A percentile compares a stretch with the other conserved stretches of the same genome.
Conservation (phyloP, 1,140 invertebrate genomes). For the Paraescarpia echinospica region DNA sequence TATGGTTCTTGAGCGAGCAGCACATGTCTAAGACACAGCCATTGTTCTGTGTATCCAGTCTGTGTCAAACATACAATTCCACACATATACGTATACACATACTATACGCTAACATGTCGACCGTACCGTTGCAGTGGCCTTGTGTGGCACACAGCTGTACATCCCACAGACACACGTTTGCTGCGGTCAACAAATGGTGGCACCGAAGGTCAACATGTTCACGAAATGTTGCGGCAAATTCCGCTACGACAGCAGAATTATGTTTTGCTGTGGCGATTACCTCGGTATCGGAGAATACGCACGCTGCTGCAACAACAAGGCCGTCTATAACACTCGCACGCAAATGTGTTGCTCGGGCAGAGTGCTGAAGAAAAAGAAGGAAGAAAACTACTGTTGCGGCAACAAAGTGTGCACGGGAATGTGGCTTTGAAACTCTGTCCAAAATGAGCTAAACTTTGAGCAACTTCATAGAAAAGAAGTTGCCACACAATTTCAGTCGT, state of each 20-base stretch:
- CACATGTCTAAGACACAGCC: too few species aligned
- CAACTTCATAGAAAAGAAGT: too few species aligned
- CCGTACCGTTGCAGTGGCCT: background rate
- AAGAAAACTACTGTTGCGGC: background rate
- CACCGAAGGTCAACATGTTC: background rate
- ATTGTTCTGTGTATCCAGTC: background rate
- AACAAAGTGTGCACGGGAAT: background rate
- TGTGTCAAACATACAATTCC: background rate
- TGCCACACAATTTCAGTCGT: too few species aligned
- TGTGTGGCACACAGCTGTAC: background rate
- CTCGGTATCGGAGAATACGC: background rate
- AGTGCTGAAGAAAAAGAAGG: background rate
- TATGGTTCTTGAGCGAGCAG: too few species aligned
- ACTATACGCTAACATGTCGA: background rate
- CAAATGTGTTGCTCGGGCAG: background rate
- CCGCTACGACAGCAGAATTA: background rate
- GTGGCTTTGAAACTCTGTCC: background rate
- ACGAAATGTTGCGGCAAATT: background rate
- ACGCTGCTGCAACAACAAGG: background rate
- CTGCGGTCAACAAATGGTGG: background rate
- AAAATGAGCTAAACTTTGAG: too few species aligned
- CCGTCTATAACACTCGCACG: background rate
- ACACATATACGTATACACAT: background rate
- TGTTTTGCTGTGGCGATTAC: background rate
- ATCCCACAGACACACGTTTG: background rate